These are phyloP conservation scores for Archilochus colubris DNA, from an alignment of 2,113 vertebrate genomes.

Conservation along the genomic window DNA sequence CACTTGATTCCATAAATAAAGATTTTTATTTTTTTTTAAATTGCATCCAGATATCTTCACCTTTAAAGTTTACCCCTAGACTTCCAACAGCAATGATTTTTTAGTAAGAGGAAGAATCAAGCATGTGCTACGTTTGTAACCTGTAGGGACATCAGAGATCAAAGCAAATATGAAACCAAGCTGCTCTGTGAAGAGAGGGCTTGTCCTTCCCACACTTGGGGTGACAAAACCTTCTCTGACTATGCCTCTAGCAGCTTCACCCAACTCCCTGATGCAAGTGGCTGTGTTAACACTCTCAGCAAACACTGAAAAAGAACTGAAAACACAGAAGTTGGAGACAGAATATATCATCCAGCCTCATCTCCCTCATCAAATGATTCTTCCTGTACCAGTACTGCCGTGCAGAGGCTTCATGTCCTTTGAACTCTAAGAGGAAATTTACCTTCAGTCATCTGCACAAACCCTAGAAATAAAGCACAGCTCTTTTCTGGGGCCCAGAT, in stretches of 20 bases:
- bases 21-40: not conserved
- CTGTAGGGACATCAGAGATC: not conserved
- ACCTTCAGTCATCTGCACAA: conserved; percentile 4
- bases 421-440: not conserved
- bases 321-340: conserved; percentile 3
- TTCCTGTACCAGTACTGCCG: not conserved
- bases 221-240: conserved; percentile 27
- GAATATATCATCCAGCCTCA: not conserved
- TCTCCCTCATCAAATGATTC: not conserved
- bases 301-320: not conserved
- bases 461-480: not conserved
- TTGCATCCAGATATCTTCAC: not conserved
- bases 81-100: not conserved
- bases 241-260: not conserved
- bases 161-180: not conserved
- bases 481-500: not conserved
- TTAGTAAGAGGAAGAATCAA: not conserved
- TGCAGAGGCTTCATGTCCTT: conserved; percentile 29
- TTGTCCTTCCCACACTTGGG: not conserved
- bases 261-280: not conserved
- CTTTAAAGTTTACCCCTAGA: not conserved
- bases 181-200: not conserved
- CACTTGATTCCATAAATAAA: not conserved
- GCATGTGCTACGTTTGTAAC: not conserved
- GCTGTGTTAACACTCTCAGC: not conserved